phyloP scores from a whole-genome alignment of 2,888 invertebrate species.

The Caenorhabditis angaria region DNA sequence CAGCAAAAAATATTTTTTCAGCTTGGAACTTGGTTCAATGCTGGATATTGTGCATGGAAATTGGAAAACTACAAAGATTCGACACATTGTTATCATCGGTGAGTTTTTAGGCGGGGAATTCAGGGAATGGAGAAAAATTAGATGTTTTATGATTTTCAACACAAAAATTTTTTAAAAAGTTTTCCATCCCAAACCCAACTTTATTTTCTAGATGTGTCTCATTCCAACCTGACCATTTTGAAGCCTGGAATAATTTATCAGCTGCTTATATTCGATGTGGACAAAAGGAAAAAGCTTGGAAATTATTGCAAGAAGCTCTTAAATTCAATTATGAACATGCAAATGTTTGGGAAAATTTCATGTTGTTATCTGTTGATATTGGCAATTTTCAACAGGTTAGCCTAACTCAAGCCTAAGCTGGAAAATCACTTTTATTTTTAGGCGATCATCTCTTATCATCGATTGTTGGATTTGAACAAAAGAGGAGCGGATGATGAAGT shows the following conservation, averaged over 20 bases:
- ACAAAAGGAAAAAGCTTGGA: constrained; percentile 78
- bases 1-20: constrained; percentile 14
- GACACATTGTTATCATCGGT: constrained; percentile 49
- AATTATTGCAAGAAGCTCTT: constrained; percentile 80
- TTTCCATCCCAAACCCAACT: background rate
- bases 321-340: constrained; percentile 89
- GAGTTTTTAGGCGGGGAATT: background rate
- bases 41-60: constrained; percentile 71
- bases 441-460: constrained; percentile 84
- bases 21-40: constrained; percentile 66
- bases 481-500: constrained; percentile 59
- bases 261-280: constrained; percentile 89
- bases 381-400: constrained; percentile 78
- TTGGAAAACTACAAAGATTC: constrained; percentile 53
- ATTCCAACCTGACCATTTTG: constrained; percentile 79
- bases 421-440: constrained; percentile 75
- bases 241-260: constrained; percentile 97
- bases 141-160: too few relatives aligned
- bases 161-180: background rate
- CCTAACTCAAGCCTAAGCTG: background rate
- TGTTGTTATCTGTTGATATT: constrained; percentile 86
- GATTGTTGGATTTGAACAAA: constrained; percentile 81
- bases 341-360: constrained; percentile 94
- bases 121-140: background rate
- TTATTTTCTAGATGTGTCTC: constrained; percentile 58